Evolutionary conservation across 2,113 vertebrate genomes (phyloP), one percentile per base, ranked within the genome.

Genomic region (Oncorhynchus kisutch): DNA sequence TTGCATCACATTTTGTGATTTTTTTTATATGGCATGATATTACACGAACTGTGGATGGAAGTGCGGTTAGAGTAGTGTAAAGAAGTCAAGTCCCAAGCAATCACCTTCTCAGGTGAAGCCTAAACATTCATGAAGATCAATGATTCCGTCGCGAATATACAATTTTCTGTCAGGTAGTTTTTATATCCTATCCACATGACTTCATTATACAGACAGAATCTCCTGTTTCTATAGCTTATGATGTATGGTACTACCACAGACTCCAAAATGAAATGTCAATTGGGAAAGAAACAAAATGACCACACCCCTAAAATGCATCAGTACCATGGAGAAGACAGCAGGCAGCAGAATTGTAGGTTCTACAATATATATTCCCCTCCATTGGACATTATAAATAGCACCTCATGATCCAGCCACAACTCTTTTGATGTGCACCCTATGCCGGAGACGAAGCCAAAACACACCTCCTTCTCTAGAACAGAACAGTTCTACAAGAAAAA

Each of bases 401-500:
- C 5, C 2, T 24, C 59, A 62, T n/a, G 8, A 62, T 22, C 6
- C n/a, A 62, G 59, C 5, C 59, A 62, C 59, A 62, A n/a, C n/a
- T 62, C 59, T 62, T 60, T 8, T 9, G n/a, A 22, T 62, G 59
- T 9, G n/a, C 16, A 57, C 54, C 18, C 16, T 57, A 11, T 14
- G 20, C n/a, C 1, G 5, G n/a, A 24, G 59, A 62, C 59, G 1
- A 22, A 62, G 73, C 78, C 70, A 80, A 80, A 74, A 81, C 72
- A 76, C 79, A 67, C 65, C 70, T 74, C 25, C 70, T 70, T 57
- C 34, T 9, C 39, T 54, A 59, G 27, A 72, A 65, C 31, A 16
- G 39, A 66, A 48, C 22, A 74, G 59, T 49, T 51, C 76, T 66
- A 60, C 59, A 74, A 83, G 71, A 48, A 81, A 79, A 75, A 72